Percentiles rank a stretch among this genome's conserved stretches.
Evolutionary conservation across 2,888 invertebrate genomes (phyloP).

Genomic region (Cybosia mesomella): DNA sequence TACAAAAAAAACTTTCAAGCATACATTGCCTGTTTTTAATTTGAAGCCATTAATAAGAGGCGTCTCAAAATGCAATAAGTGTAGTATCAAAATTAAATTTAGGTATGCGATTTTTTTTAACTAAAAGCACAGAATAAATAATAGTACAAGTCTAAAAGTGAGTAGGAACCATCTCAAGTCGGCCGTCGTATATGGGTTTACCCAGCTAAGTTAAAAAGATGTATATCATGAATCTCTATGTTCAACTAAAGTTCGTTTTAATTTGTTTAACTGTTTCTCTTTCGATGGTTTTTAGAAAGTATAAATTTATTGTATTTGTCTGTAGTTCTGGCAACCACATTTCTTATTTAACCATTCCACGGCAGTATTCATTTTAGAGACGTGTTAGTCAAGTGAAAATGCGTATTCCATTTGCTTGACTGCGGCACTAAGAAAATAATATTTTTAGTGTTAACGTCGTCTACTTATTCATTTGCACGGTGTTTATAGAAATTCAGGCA

Average conservation of each 20-base stretch:
- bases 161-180: conserved; percentile 62
- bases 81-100: not conserved
- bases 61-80: conserved; percentile 18
- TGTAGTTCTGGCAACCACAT: conserved; percentile 28
- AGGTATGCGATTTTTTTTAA: conserved; percentile 25
- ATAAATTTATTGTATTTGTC: conserved; percentile 31
- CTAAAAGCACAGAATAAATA: conserved; percentile 61
- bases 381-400: not conserved
- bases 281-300: conserved; percentile 50
- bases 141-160: too few species aligned
- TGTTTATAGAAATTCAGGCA: conserved; percentile 14
- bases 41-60: conserved; percentile 16
- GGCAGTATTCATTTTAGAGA: not conserved
- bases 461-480: conserved; percentile 16
- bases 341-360: not conserved
- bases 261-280: conserved; percentile 32
- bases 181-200: conserved; percentile 61
- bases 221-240: conserved; percentile 18
- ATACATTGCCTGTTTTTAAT: conserved; percentile 31
- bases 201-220: conserved; percentile 52
- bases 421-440: not conserved
- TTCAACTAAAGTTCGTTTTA: conserved; percentile 20
- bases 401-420: not conserved
- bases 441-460: not conserved
- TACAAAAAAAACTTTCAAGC: conserved; percentile 43